These are phyloP conservation scores for Hoplodrina ambigua DNA, from an alignment of 2,888 invertebrate species.

Conservation along the genomic window DNA sequence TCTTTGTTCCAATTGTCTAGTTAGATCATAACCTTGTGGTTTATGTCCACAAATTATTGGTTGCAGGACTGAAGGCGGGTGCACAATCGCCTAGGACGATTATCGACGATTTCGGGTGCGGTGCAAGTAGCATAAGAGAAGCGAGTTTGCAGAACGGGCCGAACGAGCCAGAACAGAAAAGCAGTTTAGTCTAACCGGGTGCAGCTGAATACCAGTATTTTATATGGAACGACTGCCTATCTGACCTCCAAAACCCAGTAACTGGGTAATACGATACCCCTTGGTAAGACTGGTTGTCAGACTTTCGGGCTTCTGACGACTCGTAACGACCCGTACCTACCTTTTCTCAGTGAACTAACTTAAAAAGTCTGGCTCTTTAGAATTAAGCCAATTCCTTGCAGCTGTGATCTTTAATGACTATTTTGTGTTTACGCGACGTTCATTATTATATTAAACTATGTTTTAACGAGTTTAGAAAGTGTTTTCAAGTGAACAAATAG, in stretches of 20 bases:
- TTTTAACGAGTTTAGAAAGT: slow-evolving; percentile 17
- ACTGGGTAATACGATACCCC: too few relatives aligned
- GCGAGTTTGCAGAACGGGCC: neutral
- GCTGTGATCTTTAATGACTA: slow-evolving; percentile 18
- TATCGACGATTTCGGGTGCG: slow-evolving; percentile 47
- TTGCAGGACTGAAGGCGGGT: slow-evolving; percentile 68
- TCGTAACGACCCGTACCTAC: too few relatives aligned
- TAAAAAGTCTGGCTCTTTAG: slow-evolving; percentile 4
- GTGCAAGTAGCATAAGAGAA: slow-evolving; percentile 41
- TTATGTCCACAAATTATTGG: slow-evolving; percentile 82
- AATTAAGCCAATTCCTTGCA: slow-evolving; percentile 23
- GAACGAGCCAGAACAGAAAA: too few relatives aligned
- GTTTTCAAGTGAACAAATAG: slow-evolving; percentile 7
- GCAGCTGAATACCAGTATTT: too few relatives aligned
- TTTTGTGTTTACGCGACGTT: slow-evolving; percentile 22
- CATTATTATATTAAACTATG: slow-evolving; percentile 22
- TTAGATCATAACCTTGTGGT: slow-evolving; percentile 75
- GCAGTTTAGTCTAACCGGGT: too few relatives aligned
- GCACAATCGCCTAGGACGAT: slow-evolving; percentile 65
- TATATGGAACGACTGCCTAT: too few relatives aligned
- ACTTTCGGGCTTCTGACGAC: too few relatives aligned
- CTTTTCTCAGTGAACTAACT: too few relatives aligned
- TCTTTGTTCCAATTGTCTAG: slow-evolving; percentile 55
- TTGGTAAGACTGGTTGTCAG: too few relatives aligned
- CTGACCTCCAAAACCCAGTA: too few relatives aligned